Base-by-base conservation (phyloP, 1,140 invertebrate species). In the Adoxophyes honmai region DNA sequence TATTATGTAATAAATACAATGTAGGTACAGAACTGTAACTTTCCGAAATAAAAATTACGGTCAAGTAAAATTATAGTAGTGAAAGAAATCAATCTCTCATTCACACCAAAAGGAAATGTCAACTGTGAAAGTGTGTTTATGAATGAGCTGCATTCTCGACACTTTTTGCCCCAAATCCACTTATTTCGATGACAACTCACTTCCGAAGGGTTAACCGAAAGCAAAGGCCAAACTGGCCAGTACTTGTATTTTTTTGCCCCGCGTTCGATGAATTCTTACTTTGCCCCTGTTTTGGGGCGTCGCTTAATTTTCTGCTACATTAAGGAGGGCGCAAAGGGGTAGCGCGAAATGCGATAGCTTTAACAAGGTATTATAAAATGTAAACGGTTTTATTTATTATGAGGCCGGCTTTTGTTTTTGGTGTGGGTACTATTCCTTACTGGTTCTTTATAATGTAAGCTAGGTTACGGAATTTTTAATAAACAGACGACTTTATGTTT, bases 251-350 rank as follows among this genome's bases (percentile, higher is more conserved):
- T 44, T 44, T 44, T 44, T 44, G 39, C 39, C 39, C 39, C 34
- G 6, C 34, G 10, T 44, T 44, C n/a, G 39, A 44, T 10, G 15
- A 78, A 74, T 28, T 28, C 21, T 62, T 56, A 71, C 76, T 73
- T 38, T 68, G 60, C 60, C 28, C 34, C 18, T 80, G 74, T 28
- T 28, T 28, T 83, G 73, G 83, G 78, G 77, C 67, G 61, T 76
- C 69, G 76, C 69, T 87, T 87, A 84, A 86, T 88, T 88, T 88
- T 88, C 84, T 86, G 84, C 82, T 88, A 86, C 82, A 86, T 88
- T 88, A 88, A 84, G 78, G 73, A 65, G 59, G 34, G 52, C 66
- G 79, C 75, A 71, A 76, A 72, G 64, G 59, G 68, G 39, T 44
- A 18, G 39, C 38, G 6, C 13, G 39, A 4, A 44, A 44, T 21